A percentile compares a stretch with the other conserved stretches of the same genome.
Conservation (phyloP, 2,888 invertebrate species). For the Ichneumoninae sp. region DNA sequence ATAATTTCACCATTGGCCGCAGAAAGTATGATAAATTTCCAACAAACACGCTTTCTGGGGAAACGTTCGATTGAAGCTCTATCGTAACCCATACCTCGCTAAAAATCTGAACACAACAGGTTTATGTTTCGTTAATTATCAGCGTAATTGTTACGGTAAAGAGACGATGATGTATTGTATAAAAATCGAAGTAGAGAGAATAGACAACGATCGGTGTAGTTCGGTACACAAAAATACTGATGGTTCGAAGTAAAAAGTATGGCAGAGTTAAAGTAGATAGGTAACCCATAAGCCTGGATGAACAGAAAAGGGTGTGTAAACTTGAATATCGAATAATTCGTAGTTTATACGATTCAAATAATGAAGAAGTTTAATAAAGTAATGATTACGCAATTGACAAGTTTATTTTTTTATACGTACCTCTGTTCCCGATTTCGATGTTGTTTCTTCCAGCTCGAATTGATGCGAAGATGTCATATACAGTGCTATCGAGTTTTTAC, state of each 20-base stretch:
- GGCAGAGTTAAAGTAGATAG: constrained; percentile 18
- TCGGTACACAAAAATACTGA: constrained; percentile 1
- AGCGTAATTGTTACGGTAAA: constrained; percentile 30
- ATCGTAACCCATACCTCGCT: constrained; percentile 7
- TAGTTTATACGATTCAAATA: constrained; percentile 32
- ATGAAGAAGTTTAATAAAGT: constrained; percentile 37
- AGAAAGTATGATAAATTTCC: background rate
- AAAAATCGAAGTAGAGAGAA: constrained; percentile 17
- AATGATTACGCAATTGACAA: background rate
- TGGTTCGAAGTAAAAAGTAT: constrained; percentile 1
- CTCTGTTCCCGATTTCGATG: background rate
- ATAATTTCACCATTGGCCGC: background rate
- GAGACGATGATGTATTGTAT: constrained; percentile 17
- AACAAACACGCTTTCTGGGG: background rate
- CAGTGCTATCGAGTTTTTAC: background rate
- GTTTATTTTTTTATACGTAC: constrained; percentile 3
- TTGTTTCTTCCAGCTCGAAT: background rate
- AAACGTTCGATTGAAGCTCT: constrained; percentile 9
- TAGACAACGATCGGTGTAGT: constrained; percentile 1
- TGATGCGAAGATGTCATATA: background rate
- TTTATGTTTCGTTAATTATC: constrained; percentile 23
- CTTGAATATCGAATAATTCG: constrained; percentile 16
- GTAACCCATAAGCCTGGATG: constrained; percentile 3
- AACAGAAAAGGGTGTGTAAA: constrained; percentile 9
- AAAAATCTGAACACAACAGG: constrained; percentile 5